Conservation (phyloP, 2,797 vertebrate species). For the Danio kyathit region DNA sequence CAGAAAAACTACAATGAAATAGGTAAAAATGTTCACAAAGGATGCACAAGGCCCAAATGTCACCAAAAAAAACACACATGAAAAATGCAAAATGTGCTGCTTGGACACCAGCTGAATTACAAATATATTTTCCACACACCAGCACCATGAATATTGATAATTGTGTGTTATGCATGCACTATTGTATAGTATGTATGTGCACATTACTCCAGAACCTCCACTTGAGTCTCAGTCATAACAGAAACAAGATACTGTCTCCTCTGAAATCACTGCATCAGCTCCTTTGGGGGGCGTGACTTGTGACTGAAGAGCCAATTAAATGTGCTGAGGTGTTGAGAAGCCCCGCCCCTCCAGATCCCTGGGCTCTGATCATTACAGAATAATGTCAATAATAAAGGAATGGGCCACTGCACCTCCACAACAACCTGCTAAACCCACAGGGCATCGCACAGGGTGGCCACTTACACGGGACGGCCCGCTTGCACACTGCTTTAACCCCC, state of each 20-base stretch:
- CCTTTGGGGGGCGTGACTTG: conserved; percentile 63
- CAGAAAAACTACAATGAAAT: background rate
- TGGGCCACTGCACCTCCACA: conserved; percentile 68
- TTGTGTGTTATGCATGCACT: background rate
- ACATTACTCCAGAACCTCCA: background rate
- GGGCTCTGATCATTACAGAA: conserved; percentile 71
- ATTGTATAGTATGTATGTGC: background rate
- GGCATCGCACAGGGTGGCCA: conserved; percentile 56
- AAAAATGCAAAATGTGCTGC: background rate
- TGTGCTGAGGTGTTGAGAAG: conserved; percentile 68
- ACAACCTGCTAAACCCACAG: conserved; percentile 82
- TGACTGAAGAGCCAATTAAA: conserved; percentile 75
- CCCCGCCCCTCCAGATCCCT: conserved; percentile 58
- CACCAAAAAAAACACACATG: background rate
- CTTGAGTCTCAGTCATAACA: background rate
- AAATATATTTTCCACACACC: background rate
- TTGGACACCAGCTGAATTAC: background rate
- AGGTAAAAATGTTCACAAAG: no score
- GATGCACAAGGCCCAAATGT: background rate
- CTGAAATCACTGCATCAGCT: conserved; percentile 54
- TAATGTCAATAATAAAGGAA: conserved; percentile 78
- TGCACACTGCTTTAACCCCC: conserved; percentile 45
- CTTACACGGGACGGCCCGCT: conserved; percentile 67
- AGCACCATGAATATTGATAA: background rate
- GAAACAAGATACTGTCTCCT: conserved; percentile 39